Evolutionary conservation across 2,797 vertebrate genomes (phyloP).

Genomic region (Smutsia temminckii): DNA sequence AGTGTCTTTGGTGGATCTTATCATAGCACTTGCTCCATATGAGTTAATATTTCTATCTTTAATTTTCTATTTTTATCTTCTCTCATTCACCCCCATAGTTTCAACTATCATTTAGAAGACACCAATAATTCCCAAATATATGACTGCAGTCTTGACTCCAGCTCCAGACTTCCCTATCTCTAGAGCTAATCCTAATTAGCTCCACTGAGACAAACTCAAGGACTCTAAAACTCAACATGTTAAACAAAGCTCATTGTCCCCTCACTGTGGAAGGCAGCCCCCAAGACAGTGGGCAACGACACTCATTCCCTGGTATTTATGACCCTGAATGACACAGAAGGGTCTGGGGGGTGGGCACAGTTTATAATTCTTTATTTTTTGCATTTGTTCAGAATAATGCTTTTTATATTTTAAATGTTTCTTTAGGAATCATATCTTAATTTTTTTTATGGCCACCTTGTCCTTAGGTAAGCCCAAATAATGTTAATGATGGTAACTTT

Average conservation of each 20-base stretch:
- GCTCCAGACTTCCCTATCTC: not conserved
- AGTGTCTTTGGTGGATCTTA: not conserved
- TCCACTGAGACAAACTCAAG: not conserved
- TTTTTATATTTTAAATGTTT: not conserved
- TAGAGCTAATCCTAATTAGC: not conserved
- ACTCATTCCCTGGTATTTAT: not conserved
- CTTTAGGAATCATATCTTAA: not conserved
- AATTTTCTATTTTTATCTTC: not conserved
- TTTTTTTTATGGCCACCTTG: not conserved
- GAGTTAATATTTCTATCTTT: not conserved
- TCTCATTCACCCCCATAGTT: not conserved
- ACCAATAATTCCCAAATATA: not conserved
- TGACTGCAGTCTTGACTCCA: not conserved
- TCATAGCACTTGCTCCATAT: not conserved
- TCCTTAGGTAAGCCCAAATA: not conserved
- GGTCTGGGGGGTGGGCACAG: not conserved
- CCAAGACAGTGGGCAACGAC: not conserved
- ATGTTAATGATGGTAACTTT: not conserved
- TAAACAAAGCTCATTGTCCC: not conserved
- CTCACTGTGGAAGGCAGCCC: not conserved
- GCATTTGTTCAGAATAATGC: not conserved
- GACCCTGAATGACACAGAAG: not conserved
- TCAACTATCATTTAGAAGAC: not conserved
- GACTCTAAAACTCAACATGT: not conserved
- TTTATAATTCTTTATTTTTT: not conserved